Conservation (phyloP, 2,888 invertebrate genomes). For the Pyrrhia umbra region DNA sequence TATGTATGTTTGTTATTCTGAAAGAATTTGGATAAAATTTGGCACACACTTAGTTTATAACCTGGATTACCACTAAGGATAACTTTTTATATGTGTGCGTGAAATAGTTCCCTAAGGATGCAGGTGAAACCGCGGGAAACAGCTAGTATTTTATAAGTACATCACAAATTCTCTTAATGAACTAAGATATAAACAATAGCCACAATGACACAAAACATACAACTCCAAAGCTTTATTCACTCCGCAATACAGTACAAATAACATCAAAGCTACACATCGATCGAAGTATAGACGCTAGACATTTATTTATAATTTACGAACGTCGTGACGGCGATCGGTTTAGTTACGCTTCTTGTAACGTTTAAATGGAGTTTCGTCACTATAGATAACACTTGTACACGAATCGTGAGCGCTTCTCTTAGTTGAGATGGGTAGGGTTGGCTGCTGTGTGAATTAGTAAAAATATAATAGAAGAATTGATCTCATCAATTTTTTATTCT, state of each 20-base stretch:
- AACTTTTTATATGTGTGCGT: too few species aligned
- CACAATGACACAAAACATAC: conserved; percentile 5
- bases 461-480: background rate
- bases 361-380: conserved; percentile 82
- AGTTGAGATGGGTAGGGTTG: conserved; percentile 65
- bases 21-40: too few species aligned
- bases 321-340: conserved; percentile 79
- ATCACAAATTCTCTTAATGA: background rate
- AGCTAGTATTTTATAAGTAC: too few species aligned
- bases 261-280: conserved; percentile 66
- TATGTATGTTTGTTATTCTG: too few species aligned
- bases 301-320: conserved; percentile 80
- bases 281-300: conserved; percentile 64
- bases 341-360: conserved; percentile 78
- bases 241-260: conserved; percentile 30
- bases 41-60: too few species aligned
- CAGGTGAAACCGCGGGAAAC: too few species aligned
- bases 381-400: conserved; percentile 80
- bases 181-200: conserved; percentile 1
- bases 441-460: background rate
- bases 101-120: too few species aligned
- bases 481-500: background rate
- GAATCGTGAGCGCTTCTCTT: conserved; percentile 74
- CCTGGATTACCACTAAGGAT: too few species aligned
- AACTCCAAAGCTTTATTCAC: conserved; percentile 25